These are phyloP conservation scores for Haemorhous mexicanus DNA, from an alignment of 2,113 vertebrate genomes.

Conservation along the genomic window DNA sequence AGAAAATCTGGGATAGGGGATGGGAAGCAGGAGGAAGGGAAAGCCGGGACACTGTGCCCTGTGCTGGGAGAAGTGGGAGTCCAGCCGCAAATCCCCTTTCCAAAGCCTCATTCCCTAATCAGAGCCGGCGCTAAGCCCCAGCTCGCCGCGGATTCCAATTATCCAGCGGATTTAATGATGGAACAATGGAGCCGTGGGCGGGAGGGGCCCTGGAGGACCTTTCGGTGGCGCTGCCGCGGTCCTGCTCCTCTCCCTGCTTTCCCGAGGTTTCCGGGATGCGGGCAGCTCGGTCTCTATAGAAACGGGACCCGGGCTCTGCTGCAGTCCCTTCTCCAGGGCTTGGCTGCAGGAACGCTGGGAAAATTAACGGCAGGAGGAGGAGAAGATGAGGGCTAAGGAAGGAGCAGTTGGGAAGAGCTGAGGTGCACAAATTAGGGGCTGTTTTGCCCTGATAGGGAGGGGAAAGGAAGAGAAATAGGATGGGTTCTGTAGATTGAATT, in stretches of 20 bases:
- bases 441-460: not conserved
- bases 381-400: not conserved
- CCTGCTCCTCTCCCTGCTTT: not conserved
- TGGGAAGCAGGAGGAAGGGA: not conserved
- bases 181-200: rapidly evolving
- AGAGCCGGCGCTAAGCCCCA: not conserved
- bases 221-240: rapidly evolving
- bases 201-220: rapidly evolving
- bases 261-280: not conserved
- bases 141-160: rapidly evolving
- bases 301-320: not conserved
- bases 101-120: not conserved
- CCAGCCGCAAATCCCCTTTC: not conserved
- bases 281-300: constrained; percentile 31
- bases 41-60: rapidly evolving
- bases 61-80: rapidly evolving
- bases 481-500: not conserved
- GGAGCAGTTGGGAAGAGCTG: not conserved
- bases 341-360: not conserved
- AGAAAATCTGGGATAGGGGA: too few relatives aligned
- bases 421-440: rapidly evolving
- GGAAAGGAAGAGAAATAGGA: not conserved
- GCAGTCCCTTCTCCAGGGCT: not conserved
- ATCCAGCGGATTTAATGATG: rapidly evolving
- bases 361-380: not conserved